A percentile compares a stretch with the other conserved stretches of the same genome.
These are phyloP conservation scores for Chymomyza amoena DNA, from an alignment of 2,888 invertebrate species.

Conservation along the genomic window DNA sequence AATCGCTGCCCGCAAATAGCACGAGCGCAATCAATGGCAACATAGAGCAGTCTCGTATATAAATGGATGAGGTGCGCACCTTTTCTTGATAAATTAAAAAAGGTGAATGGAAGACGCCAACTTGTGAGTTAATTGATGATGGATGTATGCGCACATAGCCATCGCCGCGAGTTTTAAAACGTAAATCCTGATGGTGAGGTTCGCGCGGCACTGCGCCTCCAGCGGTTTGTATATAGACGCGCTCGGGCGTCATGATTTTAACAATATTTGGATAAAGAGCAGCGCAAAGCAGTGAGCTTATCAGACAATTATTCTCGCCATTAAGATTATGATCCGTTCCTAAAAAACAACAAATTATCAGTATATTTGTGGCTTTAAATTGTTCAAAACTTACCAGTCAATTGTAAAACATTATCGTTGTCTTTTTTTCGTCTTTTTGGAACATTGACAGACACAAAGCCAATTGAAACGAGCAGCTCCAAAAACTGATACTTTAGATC, in stretches of 20 bases:
- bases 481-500: slow-evolving; percentile 92
- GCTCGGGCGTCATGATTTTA: slow-evolving; percentile 88
- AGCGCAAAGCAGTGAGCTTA: slow-evolving; percentile 92
- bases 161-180: slow-evolving; percentile 87
- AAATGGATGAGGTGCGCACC: slow-evolving; percentile 88
- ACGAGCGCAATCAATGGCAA: slow-evolving; percentile 87
- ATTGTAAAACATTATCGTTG: slow-evolving; percentile 82
- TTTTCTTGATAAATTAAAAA: slow-evolving; percentile 91
- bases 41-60: slow-evolving; percentile 90
- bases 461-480: slow-evolving; percentile 87
- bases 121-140: slow-evolving; percentile 85
- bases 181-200: slow-evolving; percentile 85
- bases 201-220: slow-evolving; percentile 87
- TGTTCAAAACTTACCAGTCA: slow-evolving; percentile 81
- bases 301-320: slow-evolving; percentile 86
- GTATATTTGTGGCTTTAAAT: not conserved
- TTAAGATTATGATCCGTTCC: slow-evolving; percentile 84
- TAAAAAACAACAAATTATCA: slow-evolving; percentile 20
- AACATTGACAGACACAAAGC: slow-evolving; percentile 86
- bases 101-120: slow-evolving; percentile 85
- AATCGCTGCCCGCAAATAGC: slow-evolving; percentile 85
- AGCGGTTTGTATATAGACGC: slow-evolving; percentile 86
- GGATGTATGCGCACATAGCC: slow-evolving; percentile 88
- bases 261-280: slow-evolving; percentile 96
- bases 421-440: slow-evolving; percentile 78